Conservation (phyloP, 2,113 vertebrate species). For the Mustela lutreola region DNA sequence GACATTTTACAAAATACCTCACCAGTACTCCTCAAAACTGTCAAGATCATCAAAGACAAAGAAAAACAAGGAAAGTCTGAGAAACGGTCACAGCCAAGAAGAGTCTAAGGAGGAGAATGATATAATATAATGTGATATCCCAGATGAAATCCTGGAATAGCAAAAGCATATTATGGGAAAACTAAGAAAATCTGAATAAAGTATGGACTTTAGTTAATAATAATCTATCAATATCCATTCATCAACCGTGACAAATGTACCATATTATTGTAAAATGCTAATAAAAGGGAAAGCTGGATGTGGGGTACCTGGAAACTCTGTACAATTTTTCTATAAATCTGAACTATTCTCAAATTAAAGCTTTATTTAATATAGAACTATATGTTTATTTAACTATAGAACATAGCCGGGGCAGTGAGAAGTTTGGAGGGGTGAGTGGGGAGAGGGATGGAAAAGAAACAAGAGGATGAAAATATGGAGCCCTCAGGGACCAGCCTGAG, state of each 20-base stretch:
- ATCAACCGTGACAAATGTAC: neutral
- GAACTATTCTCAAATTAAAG: slow-evolving; percentile 33
- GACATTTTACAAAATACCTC: neutral
- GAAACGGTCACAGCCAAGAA: neutral
- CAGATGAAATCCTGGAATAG: neutral
- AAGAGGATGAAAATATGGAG: neutral
- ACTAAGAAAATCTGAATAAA: slow-evolving; percentile 14
- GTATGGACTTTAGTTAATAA: neutral
- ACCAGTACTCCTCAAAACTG: neutral
- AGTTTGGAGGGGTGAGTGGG: neutral
- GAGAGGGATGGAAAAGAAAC: neutral
- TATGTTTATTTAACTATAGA: neutral
- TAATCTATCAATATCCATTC: neutral
- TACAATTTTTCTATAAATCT: neutral
- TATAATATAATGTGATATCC: neutral
- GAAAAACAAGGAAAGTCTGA: neutral
- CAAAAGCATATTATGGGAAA: neutral
- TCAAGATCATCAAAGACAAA: neutral
- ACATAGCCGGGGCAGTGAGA: neutral
- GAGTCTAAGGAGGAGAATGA: neutral
- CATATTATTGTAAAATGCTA: neutral
- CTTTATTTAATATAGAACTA: neutral
- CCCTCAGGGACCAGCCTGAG: neutral
- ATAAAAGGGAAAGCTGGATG: neutral
- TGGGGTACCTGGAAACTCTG: neutral